Conservation (phyloP, 1,140 invertebrate species). For the Vanessa tameamea region DNA sequence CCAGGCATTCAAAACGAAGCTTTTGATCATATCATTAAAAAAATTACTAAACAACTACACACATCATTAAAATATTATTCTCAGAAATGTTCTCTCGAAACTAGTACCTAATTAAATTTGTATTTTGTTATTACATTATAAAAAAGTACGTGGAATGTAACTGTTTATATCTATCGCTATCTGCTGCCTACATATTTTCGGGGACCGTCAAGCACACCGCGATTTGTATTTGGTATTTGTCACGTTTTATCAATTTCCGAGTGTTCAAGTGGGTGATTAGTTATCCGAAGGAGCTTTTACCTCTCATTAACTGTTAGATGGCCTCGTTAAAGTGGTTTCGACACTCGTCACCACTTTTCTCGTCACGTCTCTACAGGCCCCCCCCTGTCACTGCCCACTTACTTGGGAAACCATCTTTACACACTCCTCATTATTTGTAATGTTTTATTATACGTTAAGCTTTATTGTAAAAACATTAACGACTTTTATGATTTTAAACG, state of each 20-base stretch:
- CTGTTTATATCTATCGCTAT: constrained; percentile 29
- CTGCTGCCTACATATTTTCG: constrained; percentile 34
- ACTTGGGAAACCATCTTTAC: background rate
- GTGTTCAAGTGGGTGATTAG: constrained; percentile 59
- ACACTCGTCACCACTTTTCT: constrained; percentile 53
- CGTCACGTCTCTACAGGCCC: constrained; percentile 40
- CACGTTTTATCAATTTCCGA: constrained; percentile 54
- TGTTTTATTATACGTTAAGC: no score
- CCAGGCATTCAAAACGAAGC: no score
- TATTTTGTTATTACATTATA: constrained; percentile 6
- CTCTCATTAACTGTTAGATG: constrained; percentile 74
- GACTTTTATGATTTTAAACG: no score
- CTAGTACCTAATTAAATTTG: background rate
- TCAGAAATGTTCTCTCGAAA: background rate
- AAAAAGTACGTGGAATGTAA: constrained; percentile 21
- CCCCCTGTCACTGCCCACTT: background rate
- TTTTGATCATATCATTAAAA: no score
- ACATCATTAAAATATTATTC: background rate
- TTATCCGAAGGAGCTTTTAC: constrained; percentile 72
- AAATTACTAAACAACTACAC: no score
- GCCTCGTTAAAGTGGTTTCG: constrained; percentile 65
- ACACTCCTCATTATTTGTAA: no score
- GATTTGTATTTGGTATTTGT: constrained; percentile 48
- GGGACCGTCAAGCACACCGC: constrained; percentile 34
- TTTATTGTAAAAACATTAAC: no score